These are phyloP conservation scores for Agonopterix subpropinquella DNA, from an alignment of 2,888 invertebrate genomes.

Conservation along the genomic window DNA sequence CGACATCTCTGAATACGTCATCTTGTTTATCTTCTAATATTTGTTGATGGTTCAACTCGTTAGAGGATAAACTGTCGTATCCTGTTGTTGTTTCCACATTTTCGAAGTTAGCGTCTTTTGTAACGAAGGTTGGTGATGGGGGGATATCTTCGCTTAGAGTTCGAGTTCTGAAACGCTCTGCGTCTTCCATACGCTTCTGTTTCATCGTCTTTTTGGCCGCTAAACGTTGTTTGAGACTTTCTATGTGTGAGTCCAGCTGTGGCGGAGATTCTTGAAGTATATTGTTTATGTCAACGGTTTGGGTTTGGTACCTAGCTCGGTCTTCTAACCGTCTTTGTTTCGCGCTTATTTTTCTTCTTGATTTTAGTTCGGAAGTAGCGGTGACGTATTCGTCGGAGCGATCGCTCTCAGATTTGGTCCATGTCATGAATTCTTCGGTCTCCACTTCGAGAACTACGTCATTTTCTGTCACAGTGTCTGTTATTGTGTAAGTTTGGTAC, in stretches of 20 bases:
- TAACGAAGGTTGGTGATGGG: conserved; percentile 68
- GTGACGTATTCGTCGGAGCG: conserved; percentile 54
- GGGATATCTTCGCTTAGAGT: conserved; percentile 76
- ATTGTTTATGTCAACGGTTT: conserved; percentile 63
- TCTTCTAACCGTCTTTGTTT: conserved; percentile 81
- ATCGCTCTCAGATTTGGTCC: conserved; percentile 65
- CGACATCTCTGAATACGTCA: conserved; percentile 43
- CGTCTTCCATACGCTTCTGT: conserved; percentile 78
- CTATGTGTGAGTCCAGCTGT: conserved; percentile 49
- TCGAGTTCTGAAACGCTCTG: conserved; percentile 84
- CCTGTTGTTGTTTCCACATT: conserved; percentile 67
- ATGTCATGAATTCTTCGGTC: conserved; percentile 54
- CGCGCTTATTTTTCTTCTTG: conserved; percentile 70
- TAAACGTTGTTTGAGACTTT: conserved; percentile 51
- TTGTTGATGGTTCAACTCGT: conserved; percentile 58
- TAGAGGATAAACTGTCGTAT: conserved; percentile 63
- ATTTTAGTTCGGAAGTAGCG: conserved; percentile 45
- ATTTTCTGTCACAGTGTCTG: conserved; percentile 58
- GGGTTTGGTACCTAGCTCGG: conserved; percentile 82
- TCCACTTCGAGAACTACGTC: conserved; percentile 44
- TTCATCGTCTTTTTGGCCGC: conserved; percentile 68
- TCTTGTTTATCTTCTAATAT: conserved; percentile 45
- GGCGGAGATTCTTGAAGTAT: conserved; percentile 32
- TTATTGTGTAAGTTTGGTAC: conserved; percentile 89
- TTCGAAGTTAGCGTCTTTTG: conserved; percentile 60